These are phyloP conservation scores for Xenopus borealis DNA, from an alignment of 2,113 vertebrate species.

Conservation along the genomic window DNA sequence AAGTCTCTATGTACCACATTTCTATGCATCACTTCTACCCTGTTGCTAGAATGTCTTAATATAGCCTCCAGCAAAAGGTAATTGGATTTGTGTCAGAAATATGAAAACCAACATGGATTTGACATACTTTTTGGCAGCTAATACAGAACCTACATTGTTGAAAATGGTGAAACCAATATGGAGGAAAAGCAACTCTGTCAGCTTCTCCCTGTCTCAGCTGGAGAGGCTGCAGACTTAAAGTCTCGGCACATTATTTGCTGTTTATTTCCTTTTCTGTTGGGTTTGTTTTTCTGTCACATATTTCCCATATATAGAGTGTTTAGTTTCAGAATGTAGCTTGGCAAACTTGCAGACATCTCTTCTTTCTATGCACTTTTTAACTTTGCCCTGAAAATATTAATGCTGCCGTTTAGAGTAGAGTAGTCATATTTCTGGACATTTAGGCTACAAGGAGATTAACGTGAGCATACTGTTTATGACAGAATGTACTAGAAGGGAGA, in stretches of 20 bases:
- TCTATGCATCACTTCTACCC: background rate
- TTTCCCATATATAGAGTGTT: slow-evolving; percentile 1
- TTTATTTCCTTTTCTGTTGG: background rate
- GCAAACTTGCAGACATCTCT: background rate
- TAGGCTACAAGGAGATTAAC: background rate
- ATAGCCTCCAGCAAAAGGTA: background rate
- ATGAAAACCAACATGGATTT: background rate
- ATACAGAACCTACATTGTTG: background rate
- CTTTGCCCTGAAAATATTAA: background rate
- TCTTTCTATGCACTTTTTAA: slow-evolving; percentile 3
- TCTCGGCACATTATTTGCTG: background rate
- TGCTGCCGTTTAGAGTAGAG: background rate
- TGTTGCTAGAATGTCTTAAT: background rate
- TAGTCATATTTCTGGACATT: background rate
- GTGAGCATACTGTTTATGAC: background rate
- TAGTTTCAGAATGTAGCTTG: background rate
- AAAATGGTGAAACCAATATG: background rate
- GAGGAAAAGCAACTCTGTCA: background rate
- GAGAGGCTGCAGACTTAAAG: background rate
- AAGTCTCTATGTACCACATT: background rate
- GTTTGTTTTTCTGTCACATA: slow-evolving; percentile 2
- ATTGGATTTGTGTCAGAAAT: background rate
- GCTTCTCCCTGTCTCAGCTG: background rate
- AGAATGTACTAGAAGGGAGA: background rate
- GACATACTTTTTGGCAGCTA: background rate